phyloP scores from a whole-genome alignment of 2,797 vertebrate species.

The Onychomys torridus region DNA sequence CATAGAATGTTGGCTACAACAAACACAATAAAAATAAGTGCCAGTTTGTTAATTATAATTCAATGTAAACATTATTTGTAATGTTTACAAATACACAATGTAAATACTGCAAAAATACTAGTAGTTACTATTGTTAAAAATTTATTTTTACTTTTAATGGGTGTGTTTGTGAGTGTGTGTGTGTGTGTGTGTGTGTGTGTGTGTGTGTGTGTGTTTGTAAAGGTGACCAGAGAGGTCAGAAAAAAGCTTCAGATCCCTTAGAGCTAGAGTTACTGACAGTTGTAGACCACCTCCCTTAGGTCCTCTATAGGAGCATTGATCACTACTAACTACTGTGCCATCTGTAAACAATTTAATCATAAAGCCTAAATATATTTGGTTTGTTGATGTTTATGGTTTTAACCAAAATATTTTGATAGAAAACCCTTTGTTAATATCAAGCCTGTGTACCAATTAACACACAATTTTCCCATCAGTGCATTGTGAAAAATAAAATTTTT shows the following conservation, averaged over 20 bases:
- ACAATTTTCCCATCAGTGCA: slow-evolving; percentile 17
- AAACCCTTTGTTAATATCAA: slow-evolving; percentile 53
- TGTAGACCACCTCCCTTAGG: neutral
- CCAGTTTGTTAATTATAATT: slow-evolving; percentile 30
- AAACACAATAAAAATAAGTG: slow-evolving; percentile 52
- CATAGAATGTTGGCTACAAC: slow-evolving; percentile 1
- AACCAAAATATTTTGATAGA: neutral
- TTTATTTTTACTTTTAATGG: neutral
- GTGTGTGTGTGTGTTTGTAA: neutral
- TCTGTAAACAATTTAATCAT: slow-evolving; percentile 25
- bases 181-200: neutral
- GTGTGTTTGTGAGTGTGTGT: neutral
- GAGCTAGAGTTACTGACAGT: neutral
- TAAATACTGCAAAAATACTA: neutral
- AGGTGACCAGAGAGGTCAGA: neutral
- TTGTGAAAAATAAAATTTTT: slow-evolving; percentile 16
- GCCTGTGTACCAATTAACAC: neutral
- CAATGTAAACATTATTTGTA: neutral
- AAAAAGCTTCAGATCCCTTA: neutral
- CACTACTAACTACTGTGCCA: neutral
- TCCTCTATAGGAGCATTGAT: neutral
- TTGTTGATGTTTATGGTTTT: slow-evolving; percentile 20
- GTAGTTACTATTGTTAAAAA: neutral
- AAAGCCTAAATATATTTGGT: neutral
- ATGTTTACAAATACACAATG: neutral